phyloP scores from a whole-genome alignment of 2,888 invertebrate species.

The Eristalis pertinax region DNA sequence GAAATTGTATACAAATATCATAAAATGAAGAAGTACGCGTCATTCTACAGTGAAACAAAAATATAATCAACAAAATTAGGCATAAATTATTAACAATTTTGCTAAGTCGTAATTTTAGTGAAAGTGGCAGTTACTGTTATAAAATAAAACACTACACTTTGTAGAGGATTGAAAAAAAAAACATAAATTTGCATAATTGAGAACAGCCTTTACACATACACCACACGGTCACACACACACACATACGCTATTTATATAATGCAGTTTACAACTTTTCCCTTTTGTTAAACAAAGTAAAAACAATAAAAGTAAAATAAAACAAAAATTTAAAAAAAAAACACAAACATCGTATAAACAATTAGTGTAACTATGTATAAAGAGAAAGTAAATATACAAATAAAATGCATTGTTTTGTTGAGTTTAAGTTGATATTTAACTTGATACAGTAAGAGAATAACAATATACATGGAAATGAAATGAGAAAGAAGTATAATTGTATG shows the following conservation, averaged over 20 bases:
- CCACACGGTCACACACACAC: constrained; percentile 32
- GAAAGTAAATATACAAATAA: constrained; percentile 67
- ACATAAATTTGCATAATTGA: constrained; percentile 56
- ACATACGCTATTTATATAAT: constrained; percentile 62
- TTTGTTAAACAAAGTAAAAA: constrained; percentile 65
- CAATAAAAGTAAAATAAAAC: constrained; percentile 47
- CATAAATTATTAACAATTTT: constrained; percentile 71
- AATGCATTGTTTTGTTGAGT: constrained; percentile 72
- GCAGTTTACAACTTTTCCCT: constrained; percentile 67
- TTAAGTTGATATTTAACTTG: constrained; percentile 71
- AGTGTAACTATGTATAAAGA: constrained; percentile 71
- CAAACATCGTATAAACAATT: constrained; percentile 66
- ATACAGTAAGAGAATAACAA: constrained; percentile 59
- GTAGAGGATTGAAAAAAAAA: constrained; percentile 25
- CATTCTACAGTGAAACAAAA: constrained; percentile 69
- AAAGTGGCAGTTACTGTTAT: constrained; percentile 69
- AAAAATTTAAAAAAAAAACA: constrained; percentile 28
- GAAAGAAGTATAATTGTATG: constrained; percentile 52
- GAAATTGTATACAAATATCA: constrained; percentile 69
- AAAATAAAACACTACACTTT: constrained; percentile 44
- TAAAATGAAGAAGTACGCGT: constrained; percentile 56
- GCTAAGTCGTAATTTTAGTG: constrained; percentile 72
- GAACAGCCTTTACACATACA: constrained; percentile 38
- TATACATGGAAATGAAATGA: constrained; percentile 48
- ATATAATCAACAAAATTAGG: constrained; percentile 70